Percentiles rank a stretch among this genome's conserved stretches.
Evolutionary conservation across 1,140 invertebrate species (phyloP).

Genomic region (Achroia grisella): DNA sequence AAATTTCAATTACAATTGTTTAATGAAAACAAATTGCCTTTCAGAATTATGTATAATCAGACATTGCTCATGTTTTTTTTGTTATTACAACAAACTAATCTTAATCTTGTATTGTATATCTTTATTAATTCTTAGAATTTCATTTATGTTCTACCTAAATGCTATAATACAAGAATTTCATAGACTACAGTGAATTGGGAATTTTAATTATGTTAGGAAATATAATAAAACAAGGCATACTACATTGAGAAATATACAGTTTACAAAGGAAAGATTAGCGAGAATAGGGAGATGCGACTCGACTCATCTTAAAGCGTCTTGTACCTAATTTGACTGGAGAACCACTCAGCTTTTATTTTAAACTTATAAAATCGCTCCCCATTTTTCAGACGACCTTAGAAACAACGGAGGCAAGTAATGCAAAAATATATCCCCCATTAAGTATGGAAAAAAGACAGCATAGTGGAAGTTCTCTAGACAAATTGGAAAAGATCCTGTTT

Average conservation of each 20-base stretch:
- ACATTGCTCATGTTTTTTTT: no score
- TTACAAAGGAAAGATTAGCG: constrained; percentile 8
- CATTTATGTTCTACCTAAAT: no score
- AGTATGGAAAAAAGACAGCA: constrained; percentile 19
- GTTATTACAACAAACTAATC: no score
- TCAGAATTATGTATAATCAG: no score
- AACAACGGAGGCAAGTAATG: constrained; percentile 20
- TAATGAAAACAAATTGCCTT: no score
- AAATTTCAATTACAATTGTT: no score
- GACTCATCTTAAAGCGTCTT: constrained; percentile 4
- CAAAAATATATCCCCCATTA: constrained; percentile 27
- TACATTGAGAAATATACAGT: background rate
- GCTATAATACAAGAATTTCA: no score
- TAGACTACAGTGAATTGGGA: no score
- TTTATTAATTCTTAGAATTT: no score
- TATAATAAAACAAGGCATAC: no score
- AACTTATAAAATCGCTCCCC: constrained; percentile 18
- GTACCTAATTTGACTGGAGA: constrained; percentile 12
- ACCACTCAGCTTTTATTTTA: constrained; percentile 16
- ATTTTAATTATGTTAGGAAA: no score
- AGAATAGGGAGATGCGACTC: constrained; percentile 1
- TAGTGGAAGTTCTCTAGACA: constrained; percentile 18
- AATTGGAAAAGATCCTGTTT: constrained; percentile 39
- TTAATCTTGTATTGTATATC: no score
- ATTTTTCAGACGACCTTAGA: constrained; percentile 21